Conservation (phyloP, 2,888 invertebrate species). For the Acleris literana region DNA sequence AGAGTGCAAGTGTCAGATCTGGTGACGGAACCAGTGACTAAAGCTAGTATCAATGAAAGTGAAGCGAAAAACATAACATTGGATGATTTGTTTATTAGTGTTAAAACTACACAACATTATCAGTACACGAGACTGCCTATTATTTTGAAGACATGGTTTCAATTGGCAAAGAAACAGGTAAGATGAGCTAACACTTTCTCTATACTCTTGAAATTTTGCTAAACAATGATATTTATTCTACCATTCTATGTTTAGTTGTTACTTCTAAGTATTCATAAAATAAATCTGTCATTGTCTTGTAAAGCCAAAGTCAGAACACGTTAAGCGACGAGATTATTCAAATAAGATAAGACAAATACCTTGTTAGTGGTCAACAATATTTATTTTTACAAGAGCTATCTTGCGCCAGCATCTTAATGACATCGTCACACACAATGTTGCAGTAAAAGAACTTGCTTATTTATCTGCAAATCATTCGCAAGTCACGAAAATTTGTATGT, state of each 20-base stretch:
- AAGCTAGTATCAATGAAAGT: slow-evolving; percentile 67
- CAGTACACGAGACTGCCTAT: slow-evolving; percentile 92
- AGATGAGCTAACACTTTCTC: slow-evolving; percentile 40
- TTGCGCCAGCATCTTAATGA: slow-evolving; percentile 33
- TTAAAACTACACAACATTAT: slow-evolving; percentile 96
- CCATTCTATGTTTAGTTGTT: background rate
- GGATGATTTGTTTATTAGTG: slow-evolving; percentile 96
- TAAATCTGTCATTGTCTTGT: slow-evolving; percentile 8
- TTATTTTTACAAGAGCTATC: slow-evolving; percentile 36
- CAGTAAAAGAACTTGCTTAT: slow-evolving; percentile 13
- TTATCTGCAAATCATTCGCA: slow-evolving; percentile 3
- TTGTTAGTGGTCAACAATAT: slow-evolving; percentile 36
- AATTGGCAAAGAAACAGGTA: slow-evolving; percentile 95
- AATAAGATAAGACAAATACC: slow-evolving; percentile 32
- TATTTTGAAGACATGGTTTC: slow-evolving; percentile 97
- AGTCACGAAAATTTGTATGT: background rate
- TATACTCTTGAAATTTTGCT: background rate
- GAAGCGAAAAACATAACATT: slow-evolving; percentile 85
- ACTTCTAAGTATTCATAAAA: background rate
- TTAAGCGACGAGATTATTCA: slow-evolving; percentile 32
- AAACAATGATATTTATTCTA: background rate
- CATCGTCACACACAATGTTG: slow-evolving; percentile 21
- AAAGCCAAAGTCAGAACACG: slow-evolving; percentile 13
- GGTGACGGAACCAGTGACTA: slow-evolving; percentile 80
- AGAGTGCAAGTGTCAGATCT: slow-evolving; percentile 76